These are phyloP conservation scores for Gymnothorax javanicus DNA, from an alignment of 2,797 vertebrate species.

Conservation along the genomic window DNA sequence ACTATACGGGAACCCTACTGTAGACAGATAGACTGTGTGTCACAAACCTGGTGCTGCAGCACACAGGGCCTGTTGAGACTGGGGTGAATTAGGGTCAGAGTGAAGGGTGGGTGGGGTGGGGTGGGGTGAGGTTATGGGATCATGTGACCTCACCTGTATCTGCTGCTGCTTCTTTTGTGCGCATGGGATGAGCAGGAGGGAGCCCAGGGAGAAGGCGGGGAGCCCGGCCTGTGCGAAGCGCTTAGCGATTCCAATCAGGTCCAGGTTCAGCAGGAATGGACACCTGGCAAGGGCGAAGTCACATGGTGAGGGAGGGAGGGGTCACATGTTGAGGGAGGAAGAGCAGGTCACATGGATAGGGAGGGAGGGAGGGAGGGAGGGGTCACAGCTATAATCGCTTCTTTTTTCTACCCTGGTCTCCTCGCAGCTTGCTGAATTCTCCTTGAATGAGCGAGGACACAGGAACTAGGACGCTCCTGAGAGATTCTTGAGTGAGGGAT, in stretches of 20 bases:
- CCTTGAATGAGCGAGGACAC: too few species aligned
- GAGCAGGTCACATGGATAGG: not conserved
- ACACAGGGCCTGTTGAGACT: not conserved
- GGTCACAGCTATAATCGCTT: too few species aligned
- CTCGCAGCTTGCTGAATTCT: too few species aligned
- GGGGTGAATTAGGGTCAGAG: not conserved
- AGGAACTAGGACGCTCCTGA: too few species aligned
- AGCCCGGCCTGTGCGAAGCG: constrained; percentile 87
- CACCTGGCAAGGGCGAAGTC: constrained; percentile 70
- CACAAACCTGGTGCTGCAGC: too few species aligned
- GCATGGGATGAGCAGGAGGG: constrained; percentile 85
- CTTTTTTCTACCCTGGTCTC: too few species aligned
- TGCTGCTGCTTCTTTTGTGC: constrained; percentile 79
- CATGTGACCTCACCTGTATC: constrained; percentile 76
- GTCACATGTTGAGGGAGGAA: not conserved
- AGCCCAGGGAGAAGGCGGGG: constrained; percentile 84
- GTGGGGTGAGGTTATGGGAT: not conserved
- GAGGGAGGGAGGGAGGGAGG: too few species aligned
- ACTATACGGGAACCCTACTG: too few species aligned
- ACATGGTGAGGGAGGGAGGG: constrained; percentile 46
- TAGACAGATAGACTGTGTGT: too few species aligned
- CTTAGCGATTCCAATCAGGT: constrained; percentile 86
- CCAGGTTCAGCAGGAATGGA: constrained; percentile 86
- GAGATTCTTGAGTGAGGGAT: too few species aligned
- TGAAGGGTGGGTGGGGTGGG: not conserved